These are phyloP conservation scores for Drosophila paramelanica DNA, from an alignment of 2,888 invertebrate genomes.

Conservation along the genomic window DNA sequence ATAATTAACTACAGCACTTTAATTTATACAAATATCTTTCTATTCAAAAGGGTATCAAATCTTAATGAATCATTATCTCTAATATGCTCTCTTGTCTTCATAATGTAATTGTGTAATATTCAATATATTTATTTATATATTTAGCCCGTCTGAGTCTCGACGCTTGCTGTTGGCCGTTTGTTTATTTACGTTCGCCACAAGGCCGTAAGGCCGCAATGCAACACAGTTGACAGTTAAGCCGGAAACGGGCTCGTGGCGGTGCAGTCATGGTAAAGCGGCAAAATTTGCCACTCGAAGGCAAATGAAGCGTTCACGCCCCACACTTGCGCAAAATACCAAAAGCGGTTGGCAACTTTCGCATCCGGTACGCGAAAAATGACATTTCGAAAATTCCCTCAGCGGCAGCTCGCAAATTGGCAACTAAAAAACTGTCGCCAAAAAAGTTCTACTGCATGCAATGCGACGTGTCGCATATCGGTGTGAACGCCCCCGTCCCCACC, in stretches of 20 bases:
- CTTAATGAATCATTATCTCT: neutral
- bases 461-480: slow-evolving; percentile 41
- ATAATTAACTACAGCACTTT: too few species aligned
- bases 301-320: slow-evolving; percentile 62
- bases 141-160: slow-evolving; percentile 26
- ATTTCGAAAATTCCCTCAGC: slow-evolving; percentile 17
- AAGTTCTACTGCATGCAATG: slow-evolving; percentile 20
- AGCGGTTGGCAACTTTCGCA: slow-evolving; percentile 60
- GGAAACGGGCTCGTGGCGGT: slow-evolving; percentile 20
- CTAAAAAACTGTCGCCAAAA: slow-evolving; percentile 18
- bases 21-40: too few species aligned
- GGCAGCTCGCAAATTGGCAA: neutral
- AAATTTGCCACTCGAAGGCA: slow-evolving; percentile 43
- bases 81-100: neutral
- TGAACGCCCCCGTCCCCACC: slow-evolving; percentile 1
- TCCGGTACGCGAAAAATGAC: slow-evolving; percentile 41
- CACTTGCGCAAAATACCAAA: slow-evolving; percentile 25
- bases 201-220: slow-evolving; percentile 15
- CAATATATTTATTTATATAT: too few species aligned
- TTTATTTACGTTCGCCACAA: slow-evolving; percentile 51
- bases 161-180: slow-evolving; percentile 28
- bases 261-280: slow-evolving; percentile 27
- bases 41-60: neutral
- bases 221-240: slow-evolving; percentile 28
- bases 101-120: slow-evolving; percentile 42